Evolutionary conservation across 2,113 vertebrate species (phyloP).

Genomic region (Phyllostomus hastatus): DNA sequence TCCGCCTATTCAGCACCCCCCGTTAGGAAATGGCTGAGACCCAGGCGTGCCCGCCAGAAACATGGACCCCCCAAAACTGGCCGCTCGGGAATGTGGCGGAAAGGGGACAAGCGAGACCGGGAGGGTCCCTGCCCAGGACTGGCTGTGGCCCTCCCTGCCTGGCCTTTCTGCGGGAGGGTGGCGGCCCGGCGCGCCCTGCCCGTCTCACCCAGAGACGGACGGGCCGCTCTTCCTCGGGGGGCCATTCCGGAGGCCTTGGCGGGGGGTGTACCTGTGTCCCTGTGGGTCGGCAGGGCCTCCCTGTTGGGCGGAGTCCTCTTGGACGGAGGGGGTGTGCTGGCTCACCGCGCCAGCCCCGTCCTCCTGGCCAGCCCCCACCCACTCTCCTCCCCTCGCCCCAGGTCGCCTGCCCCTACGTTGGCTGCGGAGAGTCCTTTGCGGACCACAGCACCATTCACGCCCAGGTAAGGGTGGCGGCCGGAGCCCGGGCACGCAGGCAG

Average conservation of each 20-base stretch:
- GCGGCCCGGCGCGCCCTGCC: not conserved
- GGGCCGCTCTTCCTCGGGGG: not conserved
- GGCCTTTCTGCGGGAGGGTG: not conserved
- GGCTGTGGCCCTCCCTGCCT: not conserved
- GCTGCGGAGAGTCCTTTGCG: slow-evolving; percentile 95
- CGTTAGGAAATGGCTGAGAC: not conserved
- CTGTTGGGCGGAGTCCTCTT: not conserved
- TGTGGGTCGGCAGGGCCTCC: fast-evolving
- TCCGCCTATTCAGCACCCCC: not conserved
- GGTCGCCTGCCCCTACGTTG: slow-evolving; percentile 93
- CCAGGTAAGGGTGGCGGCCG: slow-evolving; percentile 83
- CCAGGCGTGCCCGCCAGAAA: not conserved
- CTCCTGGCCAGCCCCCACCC: fast-evolving
- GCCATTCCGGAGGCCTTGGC: fast-evolving
- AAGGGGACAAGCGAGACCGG: not conserved
- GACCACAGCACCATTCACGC: slow-evolving; percentile 98
- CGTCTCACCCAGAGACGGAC: not conserved
- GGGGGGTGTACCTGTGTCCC: fast-evolving
- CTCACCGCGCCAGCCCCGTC: fast-evolving
- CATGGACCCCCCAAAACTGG: fast-evolving
- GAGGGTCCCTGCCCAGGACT: not conserved
- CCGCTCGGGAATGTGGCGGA: not conserved
- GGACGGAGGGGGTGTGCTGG: not conserved
- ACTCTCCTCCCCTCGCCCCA: slow-evolving; percentile 59
- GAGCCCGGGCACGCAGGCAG: not conserved